Conservation (phyloP, 2,113 vertebrate genomes). For the Tupaia chinensis region DNA sequence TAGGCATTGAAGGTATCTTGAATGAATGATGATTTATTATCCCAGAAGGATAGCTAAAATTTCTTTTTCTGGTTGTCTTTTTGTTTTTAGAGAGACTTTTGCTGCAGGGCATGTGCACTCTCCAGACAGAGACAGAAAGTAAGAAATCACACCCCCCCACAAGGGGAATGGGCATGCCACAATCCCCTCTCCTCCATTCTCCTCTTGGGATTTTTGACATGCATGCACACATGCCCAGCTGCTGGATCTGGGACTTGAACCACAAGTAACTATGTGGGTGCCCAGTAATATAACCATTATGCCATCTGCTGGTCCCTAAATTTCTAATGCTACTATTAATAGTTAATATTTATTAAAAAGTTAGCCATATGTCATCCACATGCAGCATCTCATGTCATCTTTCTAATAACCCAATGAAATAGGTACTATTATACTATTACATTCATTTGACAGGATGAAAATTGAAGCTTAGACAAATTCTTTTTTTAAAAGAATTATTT, state of each 20-base stretch:
- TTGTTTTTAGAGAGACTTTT: no score
- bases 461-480: not conserved
- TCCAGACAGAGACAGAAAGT: no score
- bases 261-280: no score
- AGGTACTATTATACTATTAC: not conserved
- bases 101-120: no score
- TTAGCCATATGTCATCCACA: not conserved
- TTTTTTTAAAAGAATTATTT: not conserved
- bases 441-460: not conserved
- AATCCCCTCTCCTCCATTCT: no score
- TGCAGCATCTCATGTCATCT: not conserved
- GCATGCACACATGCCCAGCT: no score
- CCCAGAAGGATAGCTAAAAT: not conserved
- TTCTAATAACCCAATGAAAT: not conserved
- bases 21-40: not conserved
- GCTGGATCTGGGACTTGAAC: no score
- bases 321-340: not conserved
- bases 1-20: not conserved
- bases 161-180: no score
- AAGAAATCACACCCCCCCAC: no score
- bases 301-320: not conserved
- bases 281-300: no score
- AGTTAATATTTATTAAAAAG: not conserved
- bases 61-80: no score
- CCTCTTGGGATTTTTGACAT: no score